A percentile compares a stretch with the other conserved stretches of the same genome.
phyloP scores from a whole-genome alignment of 2,797 vertebrate species.

The Tragelaphus eurycerus region DNA sequence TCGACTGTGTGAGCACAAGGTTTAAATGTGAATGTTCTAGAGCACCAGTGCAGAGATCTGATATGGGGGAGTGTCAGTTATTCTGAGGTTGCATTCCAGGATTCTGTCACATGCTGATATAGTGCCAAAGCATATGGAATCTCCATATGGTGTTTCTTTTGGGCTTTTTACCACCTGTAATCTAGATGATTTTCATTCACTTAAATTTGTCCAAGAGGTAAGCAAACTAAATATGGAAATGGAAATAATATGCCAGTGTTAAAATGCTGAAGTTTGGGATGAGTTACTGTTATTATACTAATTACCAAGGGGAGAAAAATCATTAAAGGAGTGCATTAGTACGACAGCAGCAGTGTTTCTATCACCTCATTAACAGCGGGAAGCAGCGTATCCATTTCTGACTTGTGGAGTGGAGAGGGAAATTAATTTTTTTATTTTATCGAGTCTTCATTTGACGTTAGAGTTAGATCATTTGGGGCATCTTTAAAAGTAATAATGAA shows the following conservation, averaged over 20 bases:
- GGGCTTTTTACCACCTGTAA: constrained; percentile 77
- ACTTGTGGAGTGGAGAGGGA: constrained; percentile 44
- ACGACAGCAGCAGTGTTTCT: constrained; percentile 44
- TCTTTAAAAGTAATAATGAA: constrained; percentile 62
- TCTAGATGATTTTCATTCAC: constrained; percentile 68
- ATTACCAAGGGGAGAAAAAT: constrained; percentile 62
- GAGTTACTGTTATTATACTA: constrained; percentile 70
- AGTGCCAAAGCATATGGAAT: constrained; percentile 78
- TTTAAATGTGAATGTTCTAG: not conserved
- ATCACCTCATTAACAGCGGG: constrained; percentile 57
- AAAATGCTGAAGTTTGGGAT: constrained; percentile 52
- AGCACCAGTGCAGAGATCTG: not conserved
- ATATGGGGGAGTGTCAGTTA: not conserved
- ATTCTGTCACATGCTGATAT: constrained; percentile 28
- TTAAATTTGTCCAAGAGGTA: constrained; percentile 70
- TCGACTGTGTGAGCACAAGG: not conserved
- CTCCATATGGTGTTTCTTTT: constrained; percentile 74
- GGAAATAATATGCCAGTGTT: constrained; percentile 49
- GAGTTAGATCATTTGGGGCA: constrained; percentile 57
- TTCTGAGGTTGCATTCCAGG: not conserved
- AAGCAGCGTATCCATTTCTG: not conserved
- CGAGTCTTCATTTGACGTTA: constrained; percentile 48
- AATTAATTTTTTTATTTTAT: constrained; percentile 66
- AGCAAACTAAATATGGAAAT: constrained; percentile 52
- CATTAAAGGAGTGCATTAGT: constrained; percentile 69